phyloP scores from a whole-genome alignment of 2,797 vertebrate species.

The Phataginus tetradactyla region DNA sequence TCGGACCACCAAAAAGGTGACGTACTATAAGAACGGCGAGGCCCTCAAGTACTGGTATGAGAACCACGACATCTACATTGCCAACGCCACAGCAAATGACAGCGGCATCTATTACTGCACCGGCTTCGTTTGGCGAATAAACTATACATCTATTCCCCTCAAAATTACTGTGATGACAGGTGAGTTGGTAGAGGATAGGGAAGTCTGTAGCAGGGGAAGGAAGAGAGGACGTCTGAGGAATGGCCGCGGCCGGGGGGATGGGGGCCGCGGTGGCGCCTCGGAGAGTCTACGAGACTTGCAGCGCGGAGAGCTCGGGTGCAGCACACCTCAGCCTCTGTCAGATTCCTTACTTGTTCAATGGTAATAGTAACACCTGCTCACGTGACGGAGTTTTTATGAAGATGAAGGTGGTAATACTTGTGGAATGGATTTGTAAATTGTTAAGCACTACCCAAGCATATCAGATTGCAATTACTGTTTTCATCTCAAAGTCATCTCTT shows the following conservation, averaged over 20 bases:
- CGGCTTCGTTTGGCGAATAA: rapidly evolving
- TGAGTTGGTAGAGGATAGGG: slow-evolving; percentile 36
- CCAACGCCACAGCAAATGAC: neutral
- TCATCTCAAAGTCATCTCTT: neutral
- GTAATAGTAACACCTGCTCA: neutral
- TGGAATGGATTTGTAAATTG: neutral
- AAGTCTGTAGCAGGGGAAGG: neutral
- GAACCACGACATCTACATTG: neutral
- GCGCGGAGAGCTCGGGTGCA: neutral
- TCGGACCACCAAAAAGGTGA: neutral
- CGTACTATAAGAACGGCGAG: slow-evolving; percentile 55
- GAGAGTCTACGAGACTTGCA: neutral
- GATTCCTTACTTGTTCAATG: neutral
- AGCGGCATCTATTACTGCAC: slow-evolving; percentile 60
- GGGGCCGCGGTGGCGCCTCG: too few relatives aligned
- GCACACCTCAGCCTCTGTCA: neutral
- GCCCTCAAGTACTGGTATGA: slow-evolving; percentile 59
- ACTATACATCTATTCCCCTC: neutral
- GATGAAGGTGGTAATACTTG: neutral
- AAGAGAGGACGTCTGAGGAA: neutral
- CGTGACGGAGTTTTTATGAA: neutral
- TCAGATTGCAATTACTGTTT: neutral
- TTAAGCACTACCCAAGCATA: neutral
- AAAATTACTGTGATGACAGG: slow-evolving; percentile 42
- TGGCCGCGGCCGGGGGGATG: too few relatives aligned